Conservation (phyloP, 2,797 vertebrate genomes). For the Lutjanus argentimaculatus region DNA sequence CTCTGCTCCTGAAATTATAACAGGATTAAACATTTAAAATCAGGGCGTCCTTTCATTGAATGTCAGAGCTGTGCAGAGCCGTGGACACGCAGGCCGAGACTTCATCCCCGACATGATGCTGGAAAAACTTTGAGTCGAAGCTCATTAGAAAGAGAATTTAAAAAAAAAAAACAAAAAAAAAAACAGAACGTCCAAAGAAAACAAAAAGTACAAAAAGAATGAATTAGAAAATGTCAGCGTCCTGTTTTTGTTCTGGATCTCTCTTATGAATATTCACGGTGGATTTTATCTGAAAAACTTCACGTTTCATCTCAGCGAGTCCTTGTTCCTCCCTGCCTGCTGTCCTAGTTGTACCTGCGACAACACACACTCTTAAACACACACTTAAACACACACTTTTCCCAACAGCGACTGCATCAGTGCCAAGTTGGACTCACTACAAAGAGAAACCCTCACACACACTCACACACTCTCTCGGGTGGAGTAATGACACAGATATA, state of each 20-base stretch:
- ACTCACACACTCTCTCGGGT: conserved; percentile 1
- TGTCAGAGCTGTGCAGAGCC: too few species aligned
- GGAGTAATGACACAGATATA: conserved; percentile 72
- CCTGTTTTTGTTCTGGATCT: conserved; percentile 45
- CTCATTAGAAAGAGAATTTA: conserved; percentile 16
- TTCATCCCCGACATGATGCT: background rate
- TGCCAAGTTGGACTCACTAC: conserved; percentile 75
- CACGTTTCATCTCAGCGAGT: conserved; percentile 22
- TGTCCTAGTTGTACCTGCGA: conserved; percentile 72
- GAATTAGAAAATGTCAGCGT: conserved; percentile 38
- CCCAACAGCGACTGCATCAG: conserved; percentile 27
- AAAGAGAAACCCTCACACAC: conserved; percentile 54
- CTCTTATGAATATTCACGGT: conserved; percentile 50
- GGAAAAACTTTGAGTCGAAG: background rate
- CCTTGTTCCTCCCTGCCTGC: conserved; percentile 58
- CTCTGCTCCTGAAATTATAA: background rate
- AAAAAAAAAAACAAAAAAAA: conserved; percentile 27
- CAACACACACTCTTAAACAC: conserved; percentile 54
- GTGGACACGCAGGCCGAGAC: background rate
- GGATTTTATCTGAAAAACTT: conserved; percentile 24
- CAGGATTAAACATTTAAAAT: conserved; percentile 24
- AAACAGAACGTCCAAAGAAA: conserved; percentile 27
- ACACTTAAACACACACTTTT: conserved; percentile 43
- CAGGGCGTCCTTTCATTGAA: background rate
- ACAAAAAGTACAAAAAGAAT: conserved; percentile 53